phyloP scores from a whole-genome alignment of 1,140 invertebrate genomes.

The Melipona quadrifasciata region DNA sequence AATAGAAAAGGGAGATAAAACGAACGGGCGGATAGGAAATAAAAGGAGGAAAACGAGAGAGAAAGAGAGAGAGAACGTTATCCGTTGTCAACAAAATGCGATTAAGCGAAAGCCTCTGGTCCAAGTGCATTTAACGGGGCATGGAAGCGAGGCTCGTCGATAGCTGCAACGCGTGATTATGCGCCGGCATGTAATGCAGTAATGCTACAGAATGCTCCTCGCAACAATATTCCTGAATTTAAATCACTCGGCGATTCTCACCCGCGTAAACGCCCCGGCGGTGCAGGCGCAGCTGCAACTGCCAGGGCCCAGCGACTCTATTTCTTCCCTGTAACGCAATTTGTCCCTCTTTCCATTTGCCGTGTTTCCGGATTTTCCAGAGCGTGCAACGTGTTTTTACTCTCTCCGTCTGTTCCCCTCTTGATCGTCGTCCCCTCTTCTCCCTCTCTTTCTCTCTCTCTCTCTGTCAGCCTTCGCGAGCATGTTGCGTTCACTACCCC shows the following conservation, averaged over 20 bases:
- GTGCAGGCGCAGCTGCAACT: slow-evolving; percentile 30
- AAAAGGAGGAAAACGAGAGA: not conserved
- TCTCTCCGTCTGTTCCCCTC: too few species aligned
- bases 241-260: slow-evolving; percentile 48
- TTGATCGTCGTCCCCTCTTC: not conserved
- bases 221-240: slow-evolving; percentile 43
- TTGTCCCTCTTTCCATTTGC: slow-evolving; percentile 35
- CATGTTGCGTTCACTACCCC: not conserved
- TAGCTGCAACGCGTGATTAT: slow-evolving; percentile 34
- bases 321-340: slow-evolving; percentile 48
- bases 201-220: slow-evolving; percentile 22
- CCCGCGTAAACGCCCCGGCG: slow-evolving; percentile 21
- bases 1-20: not conserved
- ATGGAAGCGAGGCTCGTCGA: slow-evolving; percentile 18
- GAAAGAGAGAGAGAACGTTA: not conserved
- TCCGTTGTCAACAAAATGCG: slow-evolving; percentile 4
- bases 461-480: not conserved
- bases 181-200: slow-evolving; percentile 34
- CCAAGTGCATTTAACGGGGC: slow-evolving; percentile 8
- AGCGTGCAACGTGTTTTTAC: slow-evolving; percentile 25
- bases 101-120: slow-evolving; percentile 10
- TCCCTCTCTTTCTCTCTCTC: too few species aligned
- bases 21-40: not conserved
- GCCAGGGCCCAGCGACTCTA: slow-evolving; percentile 31
- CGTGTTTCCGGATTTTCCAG: slow-evolving; percentile 39